These are phyloP conservation scores for Hecatera dysodea DNA, from an alignment of 2,888 invertebrate species.

Conservation along the genomic window DNA sequence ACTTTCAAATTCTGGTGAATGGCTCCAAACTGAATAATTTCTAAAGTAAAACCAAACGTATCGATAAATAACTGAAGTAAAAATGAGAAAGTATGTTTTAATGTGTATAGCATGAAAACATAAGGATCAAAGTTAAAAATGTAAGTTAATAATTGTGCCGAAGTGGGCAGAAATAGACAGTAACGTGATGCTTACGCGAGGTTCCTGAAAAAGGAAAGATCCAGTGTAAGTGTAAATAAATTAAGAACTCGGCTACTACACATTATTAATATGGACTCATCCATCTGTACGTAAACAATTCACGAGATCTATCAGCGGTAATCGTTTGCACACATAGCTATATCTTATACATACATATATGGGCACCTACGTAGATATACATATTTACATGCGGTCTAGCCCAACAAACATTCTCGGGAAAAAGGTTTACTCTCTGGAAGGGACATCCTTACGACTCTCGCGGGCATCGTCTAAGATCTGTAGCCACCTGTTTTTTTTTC, in stretches of 20 bases:
- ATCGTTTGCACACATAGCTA: constrained; percentile 5
- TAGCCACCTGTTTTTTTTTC: constrained; percentile 77
- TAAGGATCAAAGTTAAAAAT: constrained; percentile 11
- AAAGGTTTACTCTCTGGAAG: constrained; percentile 76
- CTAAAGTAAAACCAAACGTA: neutral
- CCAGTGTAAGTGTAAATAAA: constrained; percentile 55
- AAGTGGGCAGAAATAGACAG: constrained; percentile 29
- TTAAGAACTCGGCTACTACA: constrained; percentile 33
- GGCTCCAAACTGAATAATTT: neutral
- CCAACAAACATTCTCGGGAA: constrained; percentile 65
- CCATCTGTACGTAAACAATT: constrained; percentile 41
- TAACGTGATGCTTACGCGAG: constrained; percentile 27
- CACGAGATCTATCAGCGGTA: constrained; percentile 48
- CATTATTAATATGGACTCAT: constrained; percentile 45
- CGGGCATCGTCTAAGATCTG: constrained; percentile 75
- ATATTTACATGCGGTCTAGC: constrained; percentile 57
- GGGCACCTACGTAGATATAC: too few species aligned
- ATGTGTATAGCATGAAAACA: constrained; percentile 4
- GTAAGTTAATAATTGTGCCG: constrained; percentile 35
- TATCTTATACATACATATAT: neutral
- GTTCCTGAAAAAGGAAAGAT: constrained; percentile 42
- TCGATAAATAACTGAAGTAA: neutral
- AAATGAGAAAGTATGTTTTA: neutral
- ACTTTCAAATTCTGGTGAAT: constrained; percentile 10
- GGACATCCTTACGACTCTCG: constrained; percentile 78